Evolutionary conservation across 2,888 invertebrate genomes (phyloP), one percentile per base, ranked within the genome.

Genomic region (Pyrgus malvae): DNA sequence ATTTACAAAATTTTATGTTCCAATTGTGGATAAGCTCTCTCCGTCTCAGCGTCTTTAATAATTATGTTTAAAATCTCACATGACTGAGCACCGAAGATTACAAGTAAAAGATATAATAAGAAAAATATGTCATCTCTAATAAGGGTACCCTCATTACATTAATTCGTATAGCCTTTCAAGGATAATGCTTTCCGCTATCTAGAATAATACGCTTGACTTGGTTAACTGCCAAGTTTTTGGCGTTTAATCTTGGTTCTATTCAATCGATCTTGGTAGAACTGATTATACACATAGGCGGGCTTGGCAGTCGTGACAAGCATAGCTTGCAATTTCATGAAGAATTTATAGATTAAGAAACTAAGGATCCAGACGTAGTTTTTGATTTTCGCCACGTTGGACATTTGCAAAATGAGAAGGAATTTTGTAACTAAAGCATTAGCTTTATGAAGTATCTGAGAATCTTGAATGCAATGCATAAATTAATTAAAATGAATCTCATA

Each of bases 161-260:
- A 49, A 41, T 40, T 31, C 31, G 41, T 27, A 48, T 17, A 11
- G 8, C n/a, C 19, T 14, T 27, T 19, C 29, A 25, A 37, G 11
- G 42, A 42, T 50, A 50, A 42, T 50, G 41, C 41, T 17, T 35
- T 42, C 33, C 44, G 51, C 42, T 27, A 51, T 51, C 51, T 37
- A 51, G 51, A 51, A 37, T 51, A 51, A 51, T 35, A 42, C 23
- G 42, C 35, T 44, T 44, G 44, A 27, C 17, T 51, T 51, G 51
- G 51, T 27, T n/a, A 12, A 19, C 6, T 17, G 42, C 51, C 51
- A 51, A 44, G 44, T 25, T 14, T 48, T 50, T 50, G 44, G 48
- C 35, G 27, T 40, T 40, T 11, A 38, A 16, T 48, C 35, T 48
- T 48, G 38, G 21, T 29, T 40, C 16, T 16, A 37, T 45, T 38